Percentiles rank a stretch among this genome's conserved stretches.
Conservation (phyloP, 2,797 vertebrate species). For the Poecilia picta region DNA sequence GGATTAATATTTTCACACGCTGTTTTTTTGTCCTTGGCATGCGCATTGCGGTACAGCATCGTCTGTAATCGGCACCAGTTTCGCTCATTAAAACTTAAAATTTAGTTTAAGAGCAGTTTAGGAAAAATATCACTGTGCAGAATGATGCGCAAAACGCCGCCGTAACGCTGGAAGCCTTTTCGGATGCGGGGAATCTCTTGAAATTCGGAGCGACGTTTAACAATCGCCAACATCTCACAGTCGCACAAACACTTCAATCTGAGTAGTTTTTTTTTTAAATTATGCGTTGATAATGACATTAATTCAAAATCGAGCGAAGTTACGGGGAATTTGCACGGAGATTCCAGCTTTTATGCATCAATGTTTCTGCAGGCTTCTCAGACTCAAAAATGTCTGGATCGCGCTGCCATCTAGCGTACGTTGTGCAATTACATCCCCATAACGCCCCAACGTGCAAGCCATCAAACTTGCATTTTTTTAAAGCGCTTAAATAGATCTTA, state of each 20-base stretch:
- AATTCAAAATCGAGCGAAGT: slow-evolving; percentile 81
- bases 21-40: slow-evolving; percentile 63
- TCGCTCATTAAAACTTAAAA: slow-evolving; percentile 62
- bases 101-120: slow-evolving; percentile 53
- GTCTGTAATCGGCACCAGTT: slow-evolving; percentile 49
- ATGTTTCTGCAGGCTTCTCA: slow-evolving; percentile 73
- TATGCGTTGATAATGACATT: slow-evolving; percentile 76
- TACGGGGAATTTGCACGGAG: slow-evolving; percentile 76
- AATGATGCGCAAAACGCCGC: slow-evolving; percentile 51
- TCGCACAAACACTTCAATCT: slow-evolving; percentile 54
- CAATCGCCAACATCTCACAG: slow-evolving; percentile 55
- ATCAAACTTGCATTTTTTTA: slow-evolving; percentile 52
- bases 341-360: slow-evolving; percentile 75
- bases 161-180: slow-evolving; percentile 52
- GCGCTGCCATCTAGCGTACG: slow-evolving; percentile 99
- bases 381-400: slow-evolving; percentile 90
- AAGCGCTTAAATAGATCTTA: slow-evolving; percentile 24
- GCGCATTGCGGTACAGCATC: slow-evolving; percentile 76
- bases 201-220: slow-evolving; percentile 60
- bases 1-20: slow-evolving; percentile 49
- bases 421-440: slow-evolving; percentile 83
- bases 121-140: slow-evolving; percentile 41
- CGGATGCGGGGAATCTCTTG: slow-evolving; percentile 46
- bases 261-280: slow-evolving; percentile 44
- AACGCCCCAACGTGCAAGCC: slow-evolving; percentile 63